Percentiles rank a stretch among this genome's conserved stretches.
These are phyloP conservation scores for Papilio polyxenes DNA, from an alignment of 1,140 invertebrate genomes.

Conservation along the genomic window DNA sequence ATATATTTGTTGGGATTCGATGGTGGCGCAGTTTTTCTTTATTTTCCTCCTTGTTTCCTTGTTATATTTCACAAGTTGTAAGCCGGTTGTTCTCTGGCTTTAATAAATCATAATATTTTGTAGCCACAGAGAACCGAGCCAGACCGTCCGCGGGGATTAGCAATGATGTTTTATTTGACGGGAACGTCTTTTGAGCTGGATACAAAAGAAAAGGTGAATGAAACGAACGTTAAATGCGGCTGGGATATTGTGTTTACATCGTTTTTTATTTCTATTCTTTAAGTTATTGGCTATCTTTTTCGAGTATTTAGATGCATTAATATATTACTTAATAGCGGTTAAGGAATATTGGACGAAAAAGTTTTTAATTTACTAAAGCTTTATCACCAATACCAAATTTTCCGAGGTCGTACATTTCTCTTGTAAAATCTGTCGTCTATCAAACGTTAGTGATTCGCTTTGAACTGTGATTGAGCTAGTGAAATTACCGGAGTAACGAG, in stretches of 20 bases:
- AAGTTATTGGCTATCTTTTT: neutral
- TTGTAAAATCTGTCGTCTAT: neutral
- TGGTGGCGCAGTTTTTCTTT: conserved; percentile 44
- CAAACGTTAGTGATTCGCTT: conserved; percentile 14
- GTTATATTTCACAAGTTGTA: conserved; percentile 53
- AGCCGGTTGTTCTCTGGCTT: conserved; percentile 53
- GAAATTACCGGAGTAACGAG: neutral
- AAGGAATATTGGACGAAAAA: neutral
- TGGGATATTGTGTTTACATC: neutral
- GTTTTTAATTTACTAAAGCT: neutral
- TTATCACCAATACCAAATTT: neutral
- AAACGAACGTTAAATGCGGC: conserved; percentile 3
- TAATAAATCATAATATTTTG: conserved; percentile 68
- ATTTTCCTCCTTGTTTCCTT: conserved; percentile 42
- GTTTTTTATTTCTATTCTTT: neutral
- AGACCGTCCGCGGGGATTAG: conserved; percentile 56
- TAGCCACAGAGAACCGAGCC: conserved; percentile 39
- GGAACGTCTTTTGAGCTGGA: conserved; percentile 45
- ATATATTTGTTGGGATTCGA: conserved; percentile 43
- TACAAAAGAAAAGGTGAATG: conserved; percentile 28
- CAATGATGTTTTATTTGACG: conserved; percentile 65
- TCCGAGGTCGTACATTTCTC: neutral
- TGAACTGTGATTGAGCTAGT: neutral
- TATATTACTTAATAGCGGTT: neutral
- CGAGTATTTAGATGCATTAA: neutral